A percentile compares a stretch with the other conserved stretches of the same genome.
Evolutionary conservation across 1,140 invertebrate species (phyloP).

Genomic region (Caenorhabditis latens): DNA sequence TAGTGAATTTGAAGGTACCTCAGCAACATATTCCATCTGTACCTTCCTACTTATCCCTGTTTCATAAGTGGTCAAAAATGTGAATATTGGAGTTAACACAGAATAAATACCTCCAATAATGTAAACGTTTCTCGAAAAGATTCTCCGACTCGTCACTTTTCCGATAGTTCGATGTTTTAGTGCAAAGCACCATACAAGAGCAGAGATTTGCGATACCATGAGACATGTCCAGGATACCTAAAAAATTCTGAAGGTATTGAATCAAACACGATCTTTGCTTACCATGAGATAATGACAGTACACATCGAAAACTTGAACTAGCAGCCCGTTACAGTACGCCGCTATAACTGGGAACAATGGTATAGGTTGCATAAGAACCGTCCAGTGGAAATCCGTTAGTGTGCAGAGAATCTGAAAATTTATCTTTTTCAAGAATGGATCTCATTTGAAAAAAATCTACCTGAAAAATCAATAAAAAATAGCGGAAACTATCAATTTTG

Average conservation of each 20-base stretch:
- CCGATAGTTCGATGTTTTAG: not conserved
- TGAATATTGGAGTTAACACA: not conserved
- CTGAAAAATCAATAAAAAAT: not conserved
- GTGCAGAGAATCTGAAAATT: not conserved
- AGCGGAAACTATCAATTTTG: not conserved
- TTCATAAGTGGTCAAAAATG: not conserved
- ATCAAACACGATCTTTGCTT: no score
- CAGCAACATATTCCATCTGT: not conserved
- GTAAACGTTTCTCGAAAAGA: not conserved
- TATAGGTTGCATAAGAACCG: not conserved
- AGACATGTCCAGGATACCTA: constrained; percentile 13
- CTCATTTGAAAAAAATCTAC: not conserved
- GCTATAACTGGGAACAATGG: not conserved
- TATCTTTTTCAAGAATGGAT: not conserved
- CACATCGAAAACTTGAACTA: not conserved
- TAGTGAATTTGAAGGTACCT: not conserved
- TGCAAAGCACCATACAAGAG: not conserved
- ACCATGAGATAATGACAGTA: not conserved
- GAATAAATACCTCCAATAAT: not conserved
- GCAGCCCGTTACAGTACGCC: not conserved
- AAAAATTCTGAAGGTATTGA: no score
- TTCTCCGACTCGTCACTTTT: not conserved
- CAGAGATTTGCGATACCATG: not conserved
- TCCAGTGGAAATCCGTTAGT: not conserved
- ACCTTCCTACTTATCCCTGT: not conserved